A percentile compares a stretch with the other conserved stretches of the same genome.
Conservation (phyloP, 2,888 invertebrate genomes). For the Lissocephala sabroskyi region DNA sequence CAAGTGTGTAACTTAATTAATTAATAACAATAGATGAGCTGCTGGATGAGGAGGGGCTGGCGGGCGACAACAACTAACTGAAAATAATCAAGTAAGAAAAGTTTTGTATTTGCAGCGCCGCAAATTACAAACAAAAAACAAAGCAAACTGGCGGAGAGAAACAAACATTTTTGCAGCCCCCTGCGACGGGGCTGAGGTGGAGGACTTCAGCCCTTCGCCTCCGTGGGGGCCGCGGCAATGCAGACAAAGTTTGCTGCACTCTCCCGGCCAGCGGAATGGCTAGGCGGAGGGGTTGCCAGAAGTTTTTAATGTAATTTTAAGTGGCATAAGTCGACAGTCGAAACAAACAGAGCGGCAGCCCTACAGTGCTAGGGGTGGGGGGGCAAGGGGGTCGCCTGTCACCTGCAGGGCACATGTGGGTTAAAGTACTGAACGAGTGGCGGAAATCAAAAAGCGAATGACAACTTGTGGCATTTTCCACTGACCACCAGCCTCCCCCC, state of each 20-base stretch:
- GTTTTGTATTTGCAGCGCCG: constrained; percentile 54
- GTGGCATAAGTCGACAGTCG: constrained; percentile 63
- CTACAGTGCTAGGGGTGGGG: background rate
- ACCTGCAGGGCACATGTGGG: background rate
- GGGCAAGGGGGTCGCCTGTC: background rate
- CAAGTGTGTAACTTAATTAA: constrained; percentile 62
- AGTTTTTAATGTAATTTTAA: constrained; percentile 64
- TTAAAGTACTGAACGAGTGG: constrained; percentile 6
- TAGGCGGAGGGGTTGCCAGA: constrained; percentile 17
- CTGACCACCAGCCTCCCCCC: too few species aligned
- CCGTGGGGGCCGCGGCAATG: constrained; percentile 29
- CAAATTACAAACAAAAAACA: constrained; percentile 25
- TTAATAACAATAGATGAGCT: constrained; percentile 50
- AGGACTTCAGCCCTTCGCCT: background rate
- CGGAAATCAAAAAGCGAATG: constrained; percentile 10
- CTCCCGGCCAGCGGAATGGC: too few species aligned
- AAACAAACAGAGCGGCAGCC: constrained; percentile 15
- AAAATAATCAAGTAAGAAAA: constrained; percentile 62
- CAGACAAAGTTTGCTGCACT: constrained; percentile 35
- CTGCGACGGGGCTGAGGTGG: too few species aligned
- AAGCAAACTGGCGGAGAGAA: constrained; percentile 3
- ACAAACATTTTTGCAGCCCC: background rate
- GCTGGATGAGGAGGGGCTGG: background rate
- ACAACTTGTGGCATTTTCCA: constrained; percentile 2
- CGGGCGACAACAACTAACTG: constrained; percentile 22